Conservation (phyloP, 2,113 vertebrate genomes). For the Syngnathus typhle region DNA sequence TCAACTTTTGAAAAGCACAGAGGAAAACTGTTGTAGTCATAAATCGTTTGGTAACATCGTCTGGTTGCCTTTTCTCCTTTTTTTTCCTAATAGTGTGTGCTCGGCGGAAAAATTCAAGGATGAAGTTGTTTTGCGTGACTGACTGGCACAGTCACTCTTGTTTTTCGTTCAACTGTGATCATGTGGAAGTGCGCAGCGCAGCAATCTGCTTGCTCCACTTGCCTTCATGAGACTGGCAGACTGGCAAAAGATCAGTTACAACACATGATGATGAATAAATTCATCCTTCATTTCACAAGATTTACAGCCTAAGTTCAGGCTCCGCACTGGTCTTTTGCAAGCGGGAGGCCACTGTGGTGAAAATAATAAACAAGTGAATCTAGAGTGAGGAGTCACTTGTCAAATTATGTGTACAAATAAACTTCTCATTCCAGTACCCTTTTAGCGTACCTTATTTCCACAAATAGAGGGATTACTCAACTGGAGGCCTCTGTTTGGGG, state of each 20-base stretch:
- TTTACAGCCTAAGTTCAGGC: neutral
- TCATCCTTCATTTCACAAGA: neutral
- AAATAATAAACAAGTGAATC: neutral
- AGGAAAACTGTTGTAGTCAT: neutral
- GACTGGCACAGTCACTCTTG: neutral
- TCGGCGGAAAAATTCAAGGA: conserved; percentile 1
- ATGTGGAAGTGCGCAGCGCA: conserved; percentile 2
- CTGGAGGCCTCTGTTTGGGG: neutral
- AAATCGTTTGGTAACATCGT: neutral
- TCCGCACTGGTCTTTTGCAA: neutral
- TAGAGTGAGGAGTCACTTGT: neutral
- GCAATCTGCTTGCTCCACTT: neutral
- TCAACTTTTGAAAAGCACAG: neutral
- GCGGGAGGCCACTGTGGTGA: neutral
- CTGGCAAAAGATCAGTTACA: neutral
- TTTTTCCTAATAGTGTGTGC: neutral
- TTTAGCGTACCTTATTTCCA: neutral
- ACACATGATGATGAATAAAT: neutral
- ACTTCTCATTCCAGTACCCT: neutral
- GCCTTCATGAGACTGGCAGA: neutral
- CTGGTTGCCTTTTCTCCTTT: neutral
- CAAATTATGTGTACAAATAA: neutral
- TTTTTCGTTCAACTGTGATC: neutral
- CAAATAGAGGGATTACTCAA: neutral
- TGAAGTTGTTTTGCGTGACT: neutral